These are phyloP conservation scores for Petrocephalus zakoni DNA, from an alignment of 2,113 vertebrate species.

Conservation along the genomic window DNA sequence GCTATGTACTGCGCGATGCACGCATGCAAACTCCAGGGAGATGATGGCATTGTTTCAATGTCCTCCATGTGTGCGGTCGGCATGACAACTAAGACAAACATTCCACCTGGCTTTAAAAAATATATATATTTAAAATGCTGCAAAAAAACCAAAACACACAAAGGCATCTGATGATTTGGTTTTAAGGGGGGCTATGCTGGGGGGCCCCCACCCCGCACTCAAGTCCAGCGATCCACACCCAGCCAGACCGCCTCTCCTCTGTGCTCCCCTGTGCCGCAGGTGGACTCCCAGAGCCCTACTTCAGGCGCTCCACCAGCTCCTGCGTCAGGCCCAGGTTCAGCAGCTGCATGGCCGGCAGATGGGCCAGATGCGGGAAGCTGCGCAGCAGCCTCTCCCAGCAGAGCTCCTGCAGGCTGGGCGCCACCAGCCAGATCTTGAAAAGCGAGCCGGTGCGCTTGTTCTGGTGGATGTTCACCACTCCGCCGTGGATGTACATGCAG, in stretches of 20 bases:
- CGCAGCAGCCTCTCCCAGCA: constrained; percentile 89
- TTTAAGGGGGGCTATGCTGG: constrained; percentile 58
- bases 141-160: constrained; percentile 33
- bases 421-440: constrained; percentile 94
- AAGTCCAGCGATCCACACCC: background rate
- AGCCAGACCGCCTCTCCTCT: background rate
- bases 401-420: constrained; percentile 92
- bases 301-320: constrained; percentile 89
- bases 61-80: background rate
- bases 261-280: background rate
- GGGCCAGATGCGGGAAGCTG: constrained; percentile 77
- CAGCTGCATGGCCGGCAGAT: constrained; percentile 76
- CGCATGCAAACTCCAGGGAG: background rate
- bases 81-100: background rate
- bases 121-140: background rate
- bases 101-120: constrained; percentile 21
- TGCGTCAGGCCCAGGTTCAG: constrained; percentile 91
- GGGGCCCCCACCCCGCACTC: background rate
- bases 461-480: constrained; percentile 93
- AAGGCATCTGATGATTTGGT: constrained; percentile 61
- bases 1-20: background rate
- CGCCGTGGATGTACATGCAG: constrained; percentile 97
- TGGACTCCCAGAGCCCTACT: constrained; percentile 57
- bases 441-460: constrained; percentile 95
- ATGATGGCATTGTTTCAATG: background rate